Base-by-base conservation (phyloP, 2,888 invertebrate genomes). In the Lordiphosa fenestrarum region DNA sequence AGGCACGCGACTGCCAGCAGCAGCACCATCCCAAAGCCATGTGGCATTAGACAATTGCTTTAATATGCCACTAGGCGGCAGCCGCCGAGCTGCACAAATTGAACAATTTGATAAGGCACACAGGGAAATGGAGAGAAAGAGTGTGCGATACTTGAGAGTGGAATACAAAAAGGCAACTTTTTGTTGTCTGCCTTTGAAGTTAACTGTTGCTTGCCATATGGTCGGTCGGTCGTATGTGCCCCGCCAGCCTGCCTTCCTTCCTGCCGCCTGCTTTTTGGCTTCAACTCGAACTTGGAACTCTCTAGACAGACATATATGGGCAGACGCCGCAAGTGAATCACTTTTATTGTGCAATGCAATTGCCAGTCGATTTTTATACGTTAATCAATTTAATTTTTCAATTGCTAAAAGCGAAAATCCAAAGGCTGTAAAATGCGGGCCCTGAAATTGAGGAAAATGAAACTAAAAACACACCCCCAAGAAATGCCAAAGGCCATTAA, bases 11-110 rank as follows among this genome's bases (percentile, higher is more conserved):
- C 76, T 67, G 73, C 78, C 76, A 69, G 78, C 72, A 72, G 19
- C 19, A 19, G 61, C 60, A 53, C 48, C 41, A 56, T 37, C 51
- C 46, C 25, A 35, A 71, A 59, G 74, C 72, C 73, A 73, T 73
- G 73, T 73, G 73, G 72, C 60, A 80, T 78, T 80, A 74, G 77
- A 77, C 76, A 77, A 77, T 78, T 80, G 80, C 80, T 72, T 80
- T 72, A 77, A 77, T 80, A 72, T 80, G 76, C 76, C 74, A 71
- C 25, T 25, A 25, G 25, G 23, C 6, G 6, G 25, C 25, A 25
- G 25, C 7, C 25, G 25, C 53, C 61, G 46, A 67, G 61, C 71
- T 64, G 69, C 74, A 77, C 74, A 78, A 78, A 78, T 78, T 78
- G 76, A 80, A 77, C 76, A 80, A 80, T 77, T 77, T 80, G 77